Evolutionary conservation across 2,888 invertebrate species (phyloP).

Genomic region (Idaea aversata): DNA sequence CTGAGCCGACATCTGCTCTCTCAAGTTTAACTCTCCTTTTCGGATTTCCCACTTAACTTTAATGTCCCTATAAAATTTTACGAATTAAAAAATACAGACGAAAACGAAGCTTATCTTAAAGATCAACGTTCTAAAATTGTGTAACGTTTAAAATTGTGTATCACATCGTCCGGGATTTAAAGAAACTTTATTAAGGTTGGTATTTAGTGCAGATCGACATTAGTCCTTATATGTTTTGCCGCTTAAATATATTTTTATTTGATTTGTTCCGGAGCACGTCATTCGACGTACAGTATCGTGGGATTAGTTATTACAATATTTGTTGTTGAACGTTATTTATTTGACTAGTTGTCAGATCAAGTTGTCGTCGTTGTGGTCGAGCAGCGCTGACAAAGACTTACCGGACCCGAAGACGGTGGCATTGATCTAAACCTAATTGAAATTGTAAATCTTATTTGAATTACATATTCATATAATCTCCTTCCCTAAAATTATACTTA

Average conservation of each 20-base stretch:
- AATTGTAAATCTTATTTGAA: slow-evolving; percentile 49
- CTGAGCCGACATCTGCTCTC: slow-evolving; percentile 70
- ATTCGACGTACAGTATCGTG: slow-evolving; percentile 38
- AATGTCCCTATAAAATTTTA: slow-evolving; percentile 74
- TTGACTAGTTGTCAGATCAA: slow-evolving; percentile 59
- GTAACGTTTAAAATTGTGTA: slow-evolving; percentile 44
- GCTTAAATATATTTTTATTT: slow-evolving; percentile 52
- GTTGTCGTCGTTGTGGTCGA: slow-evolving; percentile 41
- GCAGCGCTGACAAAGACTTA: slow-evolving; percentile 27
- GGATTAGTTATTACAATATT: slow-evolving; percentile 73
- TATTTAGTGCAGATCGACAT: slow-evolving; percentile 44
- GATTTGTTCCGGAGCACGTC: slow-evolving; percentile 34
- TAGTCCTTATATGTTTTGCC: slow-evolving; percentile 43
- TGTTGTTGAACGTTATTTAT: slow-evolving; percentile 74
- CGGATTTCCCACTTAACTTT: slow-evolving; percentile 79
- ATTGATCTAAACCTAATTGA: slow-evolving; percentile 53
- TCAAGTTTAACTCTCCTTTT: slow-evolving; percentile 72
- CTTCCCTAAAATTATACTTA: slow-evolving; percentile 23
- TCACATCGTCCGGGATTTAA: slow-evolving; percentile 57
- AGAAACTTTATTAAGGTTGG: slow-evolving; percentile 52
- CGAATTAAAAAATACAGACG: slow-evolving; percentile 40
- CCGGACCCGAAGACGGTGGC: slow-evolving; percentile 39
- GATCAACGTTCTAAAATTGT: slow-evolving; percentile 43
- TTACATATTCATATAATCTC: slow-evolving; percentile 38
- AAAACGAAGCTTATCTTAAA: slow-evolving; percentile 45